phyloP scores from a whole-genome alignment of 2,888 invertebrate genomes.

The Meiosimyza decipiens region DNA sequence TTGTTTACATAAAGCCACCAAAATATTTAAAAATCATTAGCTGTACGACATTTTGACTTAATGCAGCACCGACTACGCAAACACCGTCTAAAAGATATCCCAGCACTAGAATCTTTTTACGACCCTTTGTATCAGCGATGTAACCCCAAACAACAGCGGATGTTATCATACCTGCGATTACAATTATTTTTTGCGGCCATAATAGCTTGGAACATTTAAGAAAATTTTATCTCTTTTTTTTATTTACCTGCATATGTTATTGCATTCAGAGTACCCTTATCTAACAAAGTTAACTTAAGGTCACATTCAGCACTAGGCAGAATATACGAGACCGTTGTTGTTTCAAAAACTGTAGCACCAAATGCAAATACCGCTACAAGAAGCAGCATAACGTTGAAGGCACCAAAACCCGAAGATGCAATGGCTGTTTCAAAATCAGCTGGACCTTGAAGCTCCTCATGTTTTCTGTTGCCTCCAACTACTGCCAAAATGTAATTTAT shows the following conservation, averaged over 20 bases:
- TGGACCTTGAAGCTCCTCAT: too few species aligned
- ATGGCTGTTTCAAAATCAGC: slow-evolving; percentile 80
- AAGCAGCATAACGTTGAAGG: slow-evolving; percentile 75
- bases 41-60: slow-evolving; percentile 75
- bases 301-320: slow-evolving; percentile 82
- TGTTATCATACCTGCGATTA: slow-evolving; percentile 71
- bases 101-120: slow-evolving; percentile 74
- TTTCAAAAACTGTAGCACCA: slow-evolving; percentile 77
- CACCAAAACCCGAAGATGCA: slow-evolving; percentile 75
- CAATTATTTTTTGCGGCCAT: too few species aligned
- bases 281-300: slow-evolving; percentile 73
- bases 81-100: slow-evolving; percentile 75
- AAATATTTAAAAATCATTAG: slow-evolving; percentile 76
- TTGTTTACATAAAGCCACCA: slow-evolving; percentile 78
- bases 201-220: too few species aligned
- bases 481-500: too few species aligned
- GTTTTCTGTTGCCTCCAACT: too few species aligned
- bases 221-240: too few species aligned
- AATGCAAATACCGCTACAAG: slow-evolving; percentile 74
- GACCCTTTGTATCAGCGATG: slow-evolving; percentile 78
- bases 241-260: slow-evolving; percentile 76
- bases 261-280: slow-evolving; percentile 79
- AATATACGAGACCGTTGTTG: slow-evolving; percentile 78
- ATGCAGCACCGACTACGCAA: slow-evolving; percentile 73
- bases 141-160: slow-evolving; percentile 83